These are phyloP conservation scores for Motacilla alba DNA, from an alignment of 2,113 vertebrate genomes.

Conservation along the genomic window DNA sequence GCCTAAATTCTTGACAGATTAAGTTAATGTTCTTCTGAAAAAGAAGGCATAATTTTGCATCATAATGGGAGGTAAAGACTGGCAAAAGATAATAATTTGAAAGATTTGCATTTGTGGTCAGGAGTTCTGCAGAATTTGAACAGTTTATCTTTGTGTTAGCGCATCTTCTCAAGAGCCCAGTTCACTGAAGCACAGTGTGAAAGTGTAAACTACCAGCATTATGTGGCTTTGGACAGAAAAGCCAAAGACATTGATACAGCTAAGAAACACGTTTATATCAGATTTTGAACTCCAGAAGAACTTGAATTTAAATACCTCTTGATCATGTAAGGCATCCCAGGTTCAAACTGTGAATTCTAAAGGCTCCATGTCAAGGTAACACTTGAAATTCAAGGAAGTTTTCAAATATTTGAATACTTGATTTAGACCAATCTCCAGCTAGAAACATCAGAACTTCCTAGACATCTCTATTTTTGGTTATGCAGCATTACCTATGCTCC, in stretches of 20 bases:
- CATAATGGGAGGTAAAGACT: neutral
- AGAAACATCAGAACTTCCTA: neutral
- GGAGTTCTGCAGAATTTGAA: neutral
- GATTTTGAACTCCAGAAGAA: neutral
- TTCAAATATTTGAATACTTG: neutral
- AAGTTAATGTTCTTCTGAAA: neutral
- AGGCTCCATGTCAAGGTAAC: neutral
- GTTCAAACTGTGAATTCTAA: neutral
- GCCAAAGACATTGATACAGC: neutral
- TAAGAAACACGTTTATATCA: rapidly evolving
- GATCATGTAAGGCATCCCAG: neutral
- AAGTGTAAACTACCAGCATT: neutral
- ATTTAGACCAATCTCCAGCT: neutral
- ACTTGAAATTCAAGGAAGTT: neutral
- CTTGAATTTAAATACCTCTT: neutral
- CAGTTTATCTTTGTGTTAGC: neutral
- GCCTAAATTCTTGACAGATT: neutral
- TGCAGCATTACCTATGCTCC: neutral
- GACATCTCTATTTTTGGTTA: neutral
- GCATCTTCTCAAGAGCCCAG: neutral
- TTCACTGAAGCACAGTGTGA: neutral
- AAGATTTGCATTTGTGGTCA: neutral
- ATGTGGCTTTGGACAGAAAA: neutral
- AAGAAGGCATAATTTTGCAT: neutral
- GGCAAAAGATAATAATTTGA: neutral